Evolutionary conservation across 2,797 vertebrate genomes (phyloP), one percentile per base, ranked within the genome.

Genomic region (Catharus ustulatus): DNA sequence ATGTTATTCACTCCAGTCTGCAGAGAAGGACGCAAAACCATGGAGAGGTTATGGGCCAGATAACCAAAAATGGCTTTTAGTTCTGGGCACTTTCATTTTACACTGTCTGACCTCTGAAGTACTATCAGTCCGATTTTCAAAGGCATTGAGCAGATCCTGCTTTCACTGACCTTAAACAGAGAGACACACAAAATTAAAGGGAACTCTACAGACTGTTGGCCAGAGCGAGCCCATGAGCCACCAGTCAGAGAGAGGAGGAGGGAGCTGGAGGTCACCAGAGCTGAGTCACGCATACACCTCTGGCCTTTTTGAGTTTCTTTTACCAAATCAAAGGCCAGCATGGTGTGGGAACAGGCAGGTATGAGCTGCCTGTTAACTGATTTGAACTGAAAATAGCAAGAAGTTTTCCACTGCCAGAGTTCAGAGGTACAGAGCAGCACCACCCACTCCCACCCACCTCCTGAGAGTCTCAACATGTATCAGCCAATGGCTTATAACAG

Each of bases 31-130:
- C 1, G 1, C 83, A 67, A 91, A 93, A 79, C 86, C 63, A 17
- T 23, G 57, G 83, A 88, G 79, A 81, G 91, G 93, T 89, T 90
- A 94, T 63, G 88, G 93, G 88, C 74, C 91, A 94, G 86, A 76
- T 55, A 95, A 90, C 92, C 78, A 91, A 93, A 95, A 90, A 84
- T 32, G 86, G 49, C 81, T 95, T 87, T 95, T 74, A 93, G 92
- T 93, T 94, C 89, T 90, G 86, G 81, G 77, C 59, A 43, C 88
- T 92, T 90, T 74, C 90, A 85, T 93, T 92, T 85, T 87, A 71
- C 84, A 77, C 71, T 45, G 23, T 17, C 78, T 82, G 86, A 94
- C 86, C 78, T 89, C 89, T 36, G 74, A 74, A 75, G 69, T 71
- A 67, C 49, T 34, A 55, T 76, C 85, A 59, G 86, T 48, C 75